phyloP scores from a whole-genome alignment of 2,113 vertebrate genomes.

The Nothoprocta pentlandii region DNA sequence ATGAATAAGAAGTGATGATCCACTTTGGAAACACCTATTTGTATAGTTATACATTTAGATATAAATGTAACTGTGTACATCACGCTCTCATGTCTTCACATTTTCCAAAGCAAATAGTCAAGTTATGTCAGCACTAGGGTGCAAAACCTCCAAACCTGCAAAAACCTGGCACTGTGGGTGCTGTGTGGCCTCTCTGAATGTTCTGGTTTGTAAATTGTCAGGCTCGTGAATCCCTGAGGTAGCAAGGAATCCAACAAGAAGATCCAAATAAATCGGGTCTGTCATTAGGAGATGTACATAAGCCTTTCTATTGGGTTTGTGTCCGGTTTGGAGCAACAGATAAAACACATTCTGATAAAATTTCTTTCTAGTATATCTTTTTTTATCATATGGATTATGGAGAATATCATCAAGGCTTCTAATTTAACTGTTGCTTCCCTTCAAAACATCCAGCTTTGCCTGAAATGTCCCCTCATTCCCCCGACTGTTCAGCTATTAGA shows the following conservation, averaged over 20 bases:
- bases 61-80: not conserved
- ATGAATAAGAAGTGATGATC: not conserved
- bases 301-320: not conserved
- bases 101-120: not conserved
- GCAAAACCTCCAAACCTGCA: not conserved
- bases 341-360: not conserved
- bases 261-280: fast-evolving
- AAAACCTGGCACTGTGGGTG: not conserved
- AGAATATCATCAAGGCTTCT: not conserved
- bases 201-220: not conserved
- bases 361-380: not conserved
- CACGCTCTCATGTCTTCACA: not conserved
- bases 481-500: not conserved
- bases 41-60: not conserved
- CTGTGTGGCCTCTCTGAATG: not conserved
- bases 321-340: not conserved
- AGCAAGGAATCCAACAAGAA: not conserved
- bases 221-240: not conserved
- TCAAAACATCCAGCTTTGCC: not conserved
- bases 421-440: not conserved
- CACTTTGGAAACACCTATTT: not conserved
- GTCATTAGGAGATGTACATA: not conserved
- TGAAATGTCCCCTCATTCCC: not conserved
- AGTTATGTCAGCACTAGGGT: not conserved
- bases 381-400: not conserved